Percentiles rank a stretch among this genome's conserved stretches.
Conservation (phyloP, 2,113 vertebrate species). For the Nansenia antarctica region DNA sequence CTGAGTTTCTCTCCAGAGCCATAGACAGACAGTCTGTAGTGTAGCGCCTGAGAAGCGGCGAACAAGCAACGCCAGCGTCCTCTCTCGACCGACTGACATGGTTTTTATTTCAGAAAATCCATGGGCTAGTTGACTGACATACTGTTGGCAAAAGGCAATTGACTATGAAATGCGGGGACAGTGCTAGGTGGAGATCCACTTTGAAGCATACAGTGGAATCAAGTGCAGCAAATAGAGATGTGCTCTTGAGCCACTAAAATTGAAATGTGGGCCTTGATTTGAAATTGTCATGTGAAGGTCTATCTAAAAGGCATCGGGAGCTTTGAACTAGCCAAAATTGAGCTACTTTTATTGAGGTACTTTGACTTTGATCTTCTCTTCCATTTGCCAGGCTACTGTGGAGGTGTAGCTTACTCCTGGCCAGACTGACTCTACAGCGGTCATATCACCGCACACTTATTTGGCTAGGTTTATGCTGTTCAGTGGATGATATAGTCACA, state of each 20-base stretch:
- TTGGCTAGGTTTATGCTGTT: not conserved
- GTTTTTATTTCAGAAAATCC: not conserved
- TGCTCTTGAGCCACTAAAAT: not conserved
- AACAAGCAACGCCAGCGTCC: too few relatives aligned
- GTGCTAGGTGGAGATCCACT: not conserved
- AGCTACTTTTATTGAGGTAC: not conserved
- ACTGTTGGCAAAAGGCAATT: slow-evolving; percentile 12
- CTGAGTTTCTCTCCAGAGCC: too few relatives aligned
- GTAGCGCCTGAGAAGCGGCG: too few relatives aligned
- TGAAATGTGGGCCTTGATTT: not conserved
- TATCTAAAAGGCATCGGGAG: not conserved
- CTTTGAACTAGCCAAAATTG: slow-evolving; percentile 6
- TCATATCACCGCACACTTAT: not conserved
- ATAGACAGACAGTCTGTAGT: too few relatives aligned
- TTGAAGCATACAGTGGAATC: not conserved
- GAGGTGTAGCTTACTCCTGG: not conserved
- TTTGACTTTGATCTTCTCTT: not conserved
- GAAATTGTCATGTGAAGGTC: not conserved
- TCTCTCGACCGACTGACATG: too few relatives aligned
- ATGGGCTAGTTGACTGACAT: not conserved
- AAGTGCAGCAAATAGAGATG: not conserved
- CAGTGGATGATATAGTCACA: not conserved
- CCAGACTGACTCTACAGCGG: not conserved
- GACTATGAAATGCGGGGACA: not conserved
- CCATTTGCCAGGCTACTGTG: not conserved